Evolutionary conservation across 2,888 invertebrate genomes (phyloP), one percentile per base, ranked within the genome.

Genomic region (Drosophila mercatorum): DNA sequence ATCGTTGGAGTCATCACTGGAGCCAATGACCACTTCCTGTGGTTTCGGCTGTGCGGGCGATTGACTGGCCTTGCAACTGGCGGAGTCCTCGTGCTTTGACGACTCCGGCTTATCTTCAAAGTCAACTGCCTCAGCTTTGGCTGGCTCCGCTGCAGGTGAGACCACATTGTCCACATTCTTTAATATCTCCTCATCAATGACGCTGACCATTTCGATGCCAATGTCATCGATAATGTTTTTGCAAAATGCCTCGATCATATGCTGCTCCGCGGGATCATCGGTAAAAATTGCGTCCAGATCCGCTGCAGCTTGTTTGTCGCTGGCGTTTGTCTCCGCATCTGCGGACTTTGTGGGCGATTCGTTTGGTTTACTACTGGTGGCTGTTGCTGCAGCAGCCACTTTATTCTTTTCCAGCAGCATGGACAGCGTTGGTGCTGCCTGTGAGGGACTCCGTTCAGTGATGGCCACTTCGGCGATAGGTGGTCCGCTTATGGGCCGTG

Each of bases 391-490:
- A 14, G 70, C 52, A 1, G 63, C 47, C 1, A 44, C 10, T 70
- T 93, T 92, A 66, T 94, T 93, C 75, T 94, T 94, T 75, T 95
- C 96, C 8, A 96, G 92, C 11, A 96, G 92, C 94, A 96, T 95
- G 0, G 96, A 96, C 0, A 96, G 92, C 0, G 96, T 96, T 0
- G 96, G 96, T 0, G 96, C 96, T 0, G 95, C 95, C 61, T 95
- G 94, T 0, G 95, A 95, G 0, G 95, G 95, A 2, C 95, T 94
- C 36, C 85, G 88, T 5, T 78, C 66, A 0, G 84, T 62, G 5
- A 72, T 62, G 12, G 75, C 51, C 5, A 72, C 64, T 8, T 86
- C 85, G n/a, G 70, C 76, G 0, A 72, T 68, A 1, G 91, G 91
- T 2, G 93, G 93, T 1, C 93, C 93, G 52, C 90, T 92, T 2